Conservation (phyloP, 2,113 vertebrate species). For the Serinus canaria region DNA sequence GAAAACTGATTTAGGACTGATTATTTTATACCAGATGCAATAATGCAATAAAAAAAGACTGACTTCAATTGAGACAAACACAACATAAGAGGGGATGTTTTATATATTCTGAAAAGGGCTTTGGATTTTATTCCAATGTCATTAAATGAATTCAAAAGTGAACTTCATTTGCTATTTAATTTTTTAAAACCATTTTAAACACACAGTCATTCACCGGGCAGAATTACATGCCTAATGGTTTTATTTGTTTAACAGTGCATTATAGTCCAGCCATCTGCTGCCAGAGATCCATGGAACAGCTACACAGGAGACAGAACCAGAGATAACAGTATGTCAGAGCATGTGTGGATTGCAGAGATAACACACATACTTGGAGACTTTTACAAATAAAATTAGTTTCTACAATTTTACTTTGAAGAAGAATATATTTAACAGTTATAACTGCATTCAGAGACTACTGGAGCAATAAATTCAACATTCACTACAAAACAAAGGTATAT, state of each 20-base stretch:
- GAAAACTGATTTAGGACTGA: conserved; percentile 40
- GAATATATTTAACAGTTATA: not conserved
- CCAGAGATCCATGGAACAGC: conserved; percentile 27
- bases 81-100: not conserved
- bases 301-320: conserved; percentile 11
- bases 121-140: conserved; percentile 17
- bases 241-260: conserved; percentile 64
- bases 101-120: not conserved
- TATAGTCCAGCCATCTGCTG: conserved; percentile 61
- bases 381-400: not conserved
- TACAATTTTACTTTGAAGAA: not conserved
- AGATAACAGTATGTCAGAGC: conserved; percentile 48
- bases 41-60: conserved; percentile 1
- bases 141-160: conserved; percentile 16
- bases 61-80: not conserved
- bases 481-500: not conserved
- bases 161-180: conserved; percentile 39
- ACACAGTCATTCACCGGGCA: conserved; percentile 37
- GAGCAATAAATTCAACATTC: not conserved
- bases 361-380: conserved; percentile 28
- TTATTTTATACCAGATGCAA: conserved; percentile 39
- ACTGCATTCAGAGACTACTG: not conserved
- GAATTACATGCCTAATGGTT: conserved; percentile 45
- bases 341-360: conserved; percentile 38
- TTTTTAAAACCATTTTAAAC: conserved; percentile 48